phyloP scores from a whole-genome alignment of 2,888 invertebrate species.

The Diabrotica balteata region DNA sequence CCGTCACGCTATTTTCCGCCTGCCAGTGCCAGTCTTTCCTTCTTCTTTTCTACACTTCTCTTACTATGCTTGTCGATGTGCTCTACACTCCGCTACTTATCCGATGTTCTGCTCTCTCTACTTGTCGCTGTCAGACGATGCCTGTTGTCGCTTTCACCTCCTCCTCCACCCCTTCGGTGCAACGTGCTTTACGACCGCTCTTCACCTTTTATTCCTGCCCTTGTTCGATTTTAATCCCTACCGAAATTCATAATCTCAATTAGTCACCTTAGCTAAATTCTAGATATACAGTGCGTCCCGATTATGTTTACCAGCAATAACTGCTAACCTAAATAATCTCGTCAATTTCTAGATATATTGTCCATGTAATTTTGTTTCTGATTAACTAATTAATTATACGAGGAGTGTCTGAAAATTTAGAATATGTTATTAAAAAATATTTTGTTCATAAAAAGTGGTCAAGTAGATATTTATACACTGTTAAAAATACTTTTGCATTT shows the following conservation, averaged over 20 bases:
- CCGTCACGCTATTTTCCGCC: constrained; percentile 45
- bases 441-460: too few relatives aligned
- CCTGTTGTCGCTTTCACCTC: constrained; percentile 9
- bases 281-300: too few relatives aligned
- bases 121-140: constrained; percentile 9
- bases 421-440: too few relatives aligned
- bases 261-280: too few relatives aligned
- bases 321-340: too few relatives aligned
- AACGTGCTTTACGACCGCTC: constrained; percentile 3
- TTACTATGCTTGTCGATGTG: constrained; percentile 16
- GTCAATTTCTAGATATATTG: too few relatives aligned
- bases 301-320: too few relatives aligned
- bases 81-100: constrained; percentile 16
- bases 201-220: background rate
- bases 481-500: too few relatives aligned
- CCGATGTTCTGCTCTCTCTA: constrained; percentile 22
- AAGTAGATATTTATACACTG: too few relatives aligned
- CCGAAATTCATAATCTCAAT: constrained; percentile 2
- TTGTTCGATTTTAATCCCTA: background rate
- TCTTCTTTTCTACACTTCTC: constrained; percentile 29
- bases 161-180: constrained; percentile 9
- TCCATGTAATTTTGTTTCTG: too few relatives aligned
- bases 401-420: too few relatives aligned
- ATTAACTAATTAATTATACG: too few relatives aligned
- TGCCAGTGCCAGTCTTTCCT: constrained; percentile 22